Evolutionary conservation across 2,888 invertebrate genomes (phyloP).

Genomic region (Dexiosoma caninum): DNA sequence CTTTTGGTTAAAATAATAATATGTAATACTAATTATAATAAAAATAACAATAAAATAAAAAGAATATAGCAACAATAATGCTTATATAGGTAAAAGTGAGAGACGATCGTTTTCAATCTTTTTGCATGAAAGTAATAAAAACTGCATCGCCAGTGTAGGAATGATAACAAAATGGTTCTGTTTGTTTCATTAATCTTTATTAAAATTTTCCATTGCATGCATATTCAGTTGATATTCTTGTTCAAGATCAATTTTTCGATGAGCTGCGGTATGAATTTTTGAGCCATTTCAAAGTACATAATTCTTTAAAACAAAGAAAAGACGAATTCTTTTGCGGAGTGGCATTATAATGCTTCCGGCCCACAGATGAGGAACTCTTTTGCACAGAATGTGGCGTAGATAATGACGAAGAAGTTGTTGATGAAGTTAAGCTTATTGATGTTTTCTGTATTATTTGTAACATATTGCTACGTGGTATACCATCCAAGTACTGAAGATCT

Average conservation of each 20-base stretch:
- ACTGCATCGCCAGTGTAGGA: not conserved
- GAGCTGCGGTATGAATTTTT: conserved; percentile 68
- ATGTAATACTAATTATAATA: not conserved
- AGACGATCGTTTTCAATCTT: not conserved
- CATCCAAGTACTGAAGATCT: conserved; percentile 72
- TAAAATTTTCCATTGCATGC: conserved; percentile 39
- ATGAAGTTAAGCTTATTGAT: not conserved
- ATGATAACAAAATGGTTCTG: conserved; percentile 13
- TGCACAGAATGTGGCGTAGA: conserved; percentile 54
- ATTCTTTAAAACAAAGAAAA: conserved; percentile 69
- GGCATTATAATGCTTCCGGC: not conserved
- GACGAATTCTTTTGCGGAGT: conserved; percentile 62
- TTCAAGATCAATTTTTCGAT: conserved; percentile 68
- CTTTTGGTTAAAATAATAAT: not conserved
- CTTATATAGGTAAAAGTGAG: not conserved
- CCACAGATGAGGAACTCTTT: conserved; percentile 55
- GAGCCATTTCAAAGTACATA: conserved; percentile 68
- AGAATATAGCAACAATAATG: not conserved
- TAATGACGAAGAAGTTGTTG: conserved; percentile 11
- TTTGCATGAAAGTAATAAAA: not conserved
- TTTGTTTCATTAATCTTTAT: conserved; percentile 28
- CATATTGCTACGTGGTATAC: conserved; percentile 63
- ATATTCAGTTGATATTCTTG: not conserved
- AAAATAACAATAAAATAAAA: conserved; percentile 17
- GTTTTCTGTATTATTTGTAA: not conserved